Conservation (phyloP, 2,113 vertebrate genomes). For the Engraulis encrasicolus region DNA sequence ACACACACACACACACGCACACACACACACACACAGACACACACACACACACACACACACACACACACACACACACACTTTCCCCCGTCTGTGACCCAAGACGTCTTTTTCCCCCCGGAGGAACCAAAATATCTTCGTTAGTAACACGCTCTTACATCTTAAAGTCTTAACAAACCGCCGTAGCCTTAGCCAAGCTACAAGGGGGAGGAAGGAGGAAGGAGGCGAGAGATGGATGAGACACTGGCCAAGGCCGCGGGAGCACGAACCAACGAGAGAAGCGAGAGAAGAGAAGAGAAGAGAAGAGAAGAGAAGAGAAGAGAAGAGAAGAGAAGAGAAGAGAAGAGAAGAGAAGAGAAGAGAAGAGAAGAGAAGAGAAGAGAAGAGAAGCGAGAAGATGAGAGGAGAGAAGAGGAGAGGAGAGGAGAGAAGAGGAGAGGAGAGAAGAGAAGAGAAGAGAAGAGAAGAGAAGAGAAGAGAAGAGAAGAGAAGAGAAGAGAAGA, state of each 20-base stretch:
- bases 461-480: too few species aligned
- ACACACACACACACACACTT: not conserved
- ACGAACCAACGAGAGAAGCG: not conserved
- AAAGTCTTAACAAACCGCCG: slow-evolving; percentile 19
- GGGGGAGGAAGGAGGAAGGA: not conserved
- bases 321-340: too few species aligned
- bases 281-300: too few species aligned
- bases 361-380: too few species aligned
- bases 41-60: too few species aligned
- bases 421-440: too few species aligned
- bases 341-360: too few species aligned
- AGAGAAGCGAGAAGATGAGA: too few species aligned
- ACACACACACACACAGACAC: not conserved
- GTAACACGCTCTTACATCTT: not conserved
- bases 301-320: too few species aligned
- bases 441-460: too few species aligned
- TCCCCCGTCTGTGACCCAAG: slow-evolving; percentile 4
- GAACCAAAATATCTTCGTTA: slow-evolving; percentile 18
- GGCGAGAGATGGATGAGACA: not conserved
- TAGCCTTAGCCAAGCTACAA: not conserved
- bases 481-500: too few species aligned
- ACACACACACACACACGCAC: not conserved
- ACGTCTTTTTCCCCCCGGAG: not conserved
- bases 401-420: too few species aligned
- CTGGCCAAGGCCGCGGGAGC: slow-evolving; percentile 1